phyloP scores from a whole-genome alignment of 2,888 invertebrate species.

The Pseudolycoriella hygida region DNA sequence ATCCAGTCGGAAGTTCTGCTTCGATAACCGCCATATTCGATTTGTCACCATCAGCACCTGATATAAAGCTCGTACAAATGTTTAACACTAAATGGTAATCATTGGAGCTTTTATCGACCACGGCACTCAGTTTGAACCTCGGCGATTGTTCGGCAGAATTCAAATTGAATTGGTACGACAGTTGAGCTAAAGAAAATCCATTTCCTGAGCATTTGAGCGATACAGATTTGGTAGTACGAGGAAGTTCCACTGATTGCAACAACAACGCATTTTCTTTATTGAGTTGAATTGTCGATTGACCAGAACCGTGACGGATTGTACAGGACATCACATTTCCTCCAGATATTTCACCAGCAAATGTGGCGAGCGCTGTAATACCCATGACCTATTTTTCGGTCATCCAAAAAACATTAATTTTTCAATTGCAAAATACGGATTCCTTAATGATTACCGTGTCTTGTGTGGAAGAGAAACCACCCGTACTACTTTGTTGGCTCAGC shows the following conservation, averaged over 20 bases:
- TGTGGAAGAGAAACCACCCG: constrained; percentile 59
- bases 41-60: constrained; percentile 36
- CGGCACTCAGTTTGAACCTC: constrained; percentile 68
- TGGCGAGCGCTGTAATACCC: constrained; percentile 50
- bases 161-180: constrained; percentile 65
- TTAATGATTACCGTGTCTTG: constrained; percentile 74
- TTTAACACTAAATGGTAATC: constrained; percentile 59
- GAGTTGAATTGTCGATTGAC: constrained; percentile 34
- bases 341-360: constrained; percentile 41
- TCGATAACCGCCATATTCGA: constrained; percentile 85
- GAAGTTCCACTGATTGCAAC: constrained; percentile 60
- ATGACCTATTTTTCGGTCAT: constrained; percentile 37
- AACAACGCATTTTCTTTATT: constrained; percentile 63
- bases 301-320: not conserved
- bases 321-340: constrained; percentile 20
- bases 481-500: constrained; percentile 42
- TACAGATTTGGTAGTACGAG: constrained; percentile 37
- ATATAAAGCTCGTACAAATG: constrained; percentile 56
- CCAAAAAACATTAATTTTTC: too few relatives aligned
- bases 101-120: constrained; percentile 65
- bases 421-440: too few relatives aligned
- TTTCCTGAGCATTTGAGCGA: constrained; percentile 62
- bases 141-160: constrained; percentile 80
- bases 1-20: constrained; percentile 81
- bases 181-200: constrained; percentile 61